phyloP scores from a whole-genome alignment of 2,113 vertebrate species.

The Haemorhous mexicanus region DNA sequence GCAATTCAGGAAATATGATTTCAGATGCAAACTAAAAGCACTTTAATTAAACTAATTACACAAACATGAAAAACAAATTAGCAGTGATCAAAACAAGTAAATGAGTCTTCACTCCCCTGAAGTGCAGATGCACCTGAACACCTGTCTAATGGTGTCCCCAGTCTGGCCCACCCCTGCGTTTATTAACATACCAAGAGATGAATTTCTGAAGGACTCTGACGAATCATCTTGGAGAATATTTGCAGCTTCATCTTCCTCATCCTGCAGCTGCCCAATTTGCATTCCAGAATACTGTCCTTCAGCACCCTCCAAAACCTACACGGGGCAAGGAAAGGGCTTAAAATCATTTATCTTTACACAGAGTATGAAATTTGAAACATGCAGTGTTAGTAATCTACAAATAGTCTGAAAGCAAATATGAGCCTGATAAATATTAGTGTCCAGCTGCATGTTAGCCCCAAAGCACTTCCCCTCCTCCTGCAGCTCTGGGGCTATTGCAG shows the following conservation, averaged over 20 bases:
- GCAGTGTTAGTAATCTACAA: neutral
- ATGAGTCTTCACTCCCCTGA: neutral
- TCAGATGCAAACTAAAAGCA: slow-evolving; percentile 7
- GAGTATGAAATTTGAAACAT: neutral
- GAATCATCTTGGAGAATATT: slow-evolving; percentile 64
- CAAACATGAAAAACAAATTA: slow-evolving; percentile 29
- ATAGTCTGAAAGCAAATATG: neutral
- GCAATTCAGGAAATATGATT: neutral
- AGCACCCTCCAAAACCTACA: slow-evolving; percentile 87
- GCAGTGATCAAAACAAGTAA: neutral
- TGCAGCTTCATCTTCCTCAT: slow-evolving; percentile 86
- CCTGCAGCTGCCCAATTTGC: slow-evolving; percentile 87
- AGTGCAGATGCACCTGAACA: neutral
- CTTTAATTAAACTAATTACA: neutral
- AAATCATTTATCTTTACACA: neutral
- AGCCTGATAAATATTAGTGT: neutral
- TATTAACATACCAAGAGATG: slow-evolving; percentile 79
- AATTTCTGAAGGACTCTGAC: slow-evolving; percentile 74
- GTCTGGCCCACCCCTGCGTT: neutral
- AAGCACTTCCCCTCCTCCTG: neutral
- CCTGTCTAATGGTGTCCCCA: neutral
- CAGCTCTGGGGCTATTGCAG: neutral
- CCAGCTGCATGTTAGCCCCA: neutral
- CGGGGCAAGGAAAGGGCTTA: neutral
- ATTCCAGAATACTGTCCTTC: slow-evolving; percentile 90